A percentile compares a stretch with the other conserved stretches of the same genome.
Conservation (phyloP, 2,888 invertebrate genomes). For the Fragum sueziense region DNA sequence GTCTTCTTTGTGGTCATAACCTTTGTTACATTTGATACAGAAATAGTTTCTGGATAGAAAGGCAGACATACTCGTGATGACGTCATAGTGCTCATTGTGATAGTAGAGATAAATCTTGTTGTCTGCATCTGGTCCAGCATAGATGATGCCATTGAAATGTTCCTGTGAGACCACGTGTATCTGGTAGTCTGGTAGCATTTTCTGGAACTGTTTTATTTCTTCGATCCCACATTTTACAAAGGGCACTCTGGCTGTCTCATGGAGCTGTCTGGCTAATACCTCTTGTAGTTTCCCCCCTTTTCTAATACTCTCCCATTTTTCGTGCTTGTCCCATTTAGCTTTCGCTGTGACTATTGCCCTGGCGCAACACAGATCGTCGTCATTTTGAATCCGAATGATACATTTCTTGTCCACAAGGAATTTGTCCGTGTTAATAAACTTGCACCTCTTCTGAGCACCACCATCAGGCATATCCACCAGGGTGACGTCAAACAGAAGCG, state of each 20-base stretch:
- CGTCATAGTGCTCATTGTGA: conserved; percentile 50
- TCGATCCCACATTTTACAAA: conserved; percentile 42
- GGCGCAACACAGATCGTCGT: conserved; percentile 48
- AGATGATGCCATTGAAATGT: conserved; percentile 46
- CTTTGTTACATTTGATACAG: conserved; percentile 35
- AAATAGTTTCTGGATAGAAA: conserved; percentile 40
- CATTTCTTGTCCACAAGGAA: conserved; percentile 30
- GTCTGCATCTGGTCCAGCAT: conserved; percentile 37
- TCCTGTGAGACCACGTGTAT: conserved; percentile 41
- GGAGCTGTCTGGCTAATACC: conserved; percentile 33
- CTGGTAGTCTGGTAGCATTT: conserved; percentile 35
- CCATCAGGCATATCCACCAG: conserved; percentile 35
- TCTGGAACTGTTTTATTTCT: conserved; percentile 45
- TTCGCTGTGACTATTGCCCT: conserved; percentile 49
- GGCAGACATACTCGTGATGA: conserved; percentile 49
- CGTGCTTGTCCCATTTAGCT: conserved; percentile 34
- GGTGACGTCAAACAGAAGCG: conserved; percentile 36
- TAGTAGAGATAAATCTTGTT: conserved; percentile 43
- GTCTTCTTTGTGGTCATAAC: conserved; percentile 26
- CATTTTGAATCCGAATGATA: conserved; percentile 42
- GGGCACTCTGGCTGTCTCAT: conserved; percentile 31
- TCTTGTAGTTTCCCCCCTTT: conserved; percentile 29
- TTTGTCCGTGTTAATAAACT: conserved; percentile 40
- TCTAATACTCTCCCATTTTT: conserved; percentile 35
- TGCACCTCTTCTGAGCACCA: conserved; percentile 20